Percentiles rank a stretch among this genome's conserved stretches.
Evolutionary conservation across 2,113 vertebrate species (phyloP).

Genomic region (Rhinolophus ferrumequinum): DNA sequence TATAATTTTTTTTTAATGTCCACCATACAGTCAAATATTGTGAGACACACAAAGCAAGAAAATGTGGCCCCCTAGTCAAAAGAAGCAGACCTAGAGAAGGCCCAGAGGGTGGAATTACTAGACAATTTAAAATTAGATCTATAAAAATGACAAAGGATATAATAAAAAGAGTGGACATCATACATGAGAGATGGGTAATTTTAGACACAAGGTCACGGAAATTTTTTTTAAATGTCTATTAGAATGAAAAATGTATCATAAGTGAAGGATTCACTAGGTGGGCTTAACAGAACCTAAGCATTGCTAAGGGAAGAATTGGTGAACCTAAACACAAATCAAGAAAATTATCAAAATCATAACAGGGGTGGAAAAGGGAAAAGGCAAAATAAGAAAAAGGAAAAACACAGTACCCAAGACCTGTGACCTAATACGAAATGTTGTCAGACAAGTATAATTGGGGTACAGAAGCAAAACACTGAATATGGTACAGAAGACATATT

Average conservation of each 20-base stretch:
- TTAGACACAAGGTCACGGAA: neutral
- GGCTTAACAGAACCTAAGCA: neutral
- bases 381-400: neutral
- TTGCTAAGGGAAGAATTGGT: neutral
- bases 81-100: neutral
- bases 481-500: neutral
- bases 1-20: neutral
- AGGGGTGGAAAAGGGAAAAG: neutral
- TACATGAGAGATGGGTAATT: neutral
- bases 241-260: neutral
- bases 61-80: neutral
- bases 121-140: neutral
- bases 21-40: neutral
- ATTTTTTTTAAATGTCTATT: neutral
- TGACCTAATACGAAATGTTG: neutral
- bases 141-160: slow-evolving; percentile 18
- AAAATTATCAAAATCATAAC: neutral
- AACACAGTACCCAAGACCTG: neutral
- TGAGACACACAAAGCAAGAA: neutral
- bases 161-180: neutral
- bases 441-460: neutral
- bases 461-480: neutral
- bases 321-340: neutral
- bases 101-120: neutral
- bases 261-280: neutral